phyloP scores from a whole-genome alignment of 2,113 vertebrate species.

The Leucoraja erinaceus region DNA sequence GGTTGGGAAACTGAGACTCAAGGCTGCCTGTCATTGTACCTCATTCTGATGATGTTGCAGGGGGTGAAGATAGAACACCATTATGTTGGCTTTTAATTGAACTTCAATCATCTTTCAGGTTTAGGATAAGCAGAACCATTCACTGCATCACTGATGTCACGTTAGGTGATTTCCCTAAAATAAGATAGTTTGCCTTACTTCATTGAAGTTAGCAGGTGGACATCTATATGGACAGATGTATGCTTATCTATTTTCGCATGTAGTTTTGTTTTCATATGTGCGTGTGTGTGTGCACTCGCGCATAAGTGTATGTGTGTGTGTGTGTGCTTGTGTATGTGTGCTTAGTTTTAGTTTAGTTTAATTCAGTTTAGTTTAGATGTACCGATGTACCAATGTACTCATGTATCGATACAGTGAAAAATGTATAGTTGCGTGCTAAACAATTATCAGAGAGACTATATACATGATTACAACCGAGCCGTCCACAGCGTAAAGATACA shows the following conservation, averaged over 20 bases:
- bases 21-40: neutral
- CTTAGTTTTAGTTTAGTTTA: no score
- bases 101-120: neutral
- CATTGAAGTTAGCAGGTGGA: neutral
- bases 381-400: no score
- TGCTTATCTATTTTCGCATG: neutral
- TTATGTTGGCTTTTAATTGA: neutral
- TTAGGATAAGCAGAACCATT: neutral
- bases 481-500: no score
- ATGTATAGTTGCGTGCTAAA: no score
- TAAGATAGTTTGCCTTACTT: neutral
- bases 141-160: neutral
- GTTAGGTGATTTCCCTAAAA: neutral
- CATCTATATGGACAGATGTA: neutral
- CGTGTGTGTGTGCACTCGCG: neutral
- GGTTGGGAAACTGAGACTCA: neutral
- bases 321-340: neutral
- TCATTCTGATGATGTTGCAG: neutral
- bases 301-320: neutral
- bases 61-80: no score
- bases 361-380: no score
- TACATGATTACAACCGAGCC: no score
- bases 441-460: no score
- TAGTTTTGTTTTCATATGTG: neutral
- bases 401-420: no score